Base-by-base conservation (phyloP, 1,140 invertebrate species). In the Oreohelix idahoensis region DNA sequence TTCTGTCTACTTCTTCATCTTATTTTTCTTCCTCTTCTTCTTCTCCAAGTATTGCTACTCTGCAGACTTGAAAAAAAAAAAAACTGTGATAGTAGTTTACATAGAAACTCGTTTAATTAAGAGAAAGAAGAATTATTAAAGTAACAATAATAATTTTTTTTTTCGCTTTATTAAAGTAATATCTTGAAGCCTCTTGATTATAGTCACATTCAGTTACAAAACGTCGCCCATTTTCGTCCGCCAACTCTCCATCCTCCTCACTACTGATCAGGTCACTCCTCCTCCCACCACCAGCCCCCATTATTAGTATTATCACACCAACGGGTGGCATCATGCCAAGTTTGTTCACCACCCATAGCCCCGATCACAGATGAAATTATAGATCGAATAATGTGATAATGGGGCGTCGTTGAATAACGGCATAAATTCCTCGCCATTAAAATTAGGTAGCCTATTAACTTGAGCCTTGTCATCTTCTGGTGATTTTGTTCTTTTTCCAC, bases 361-460 rank as follows among this genome's bases (percentile, higher is more conserved):
- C n/a, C 29, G 2, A 66, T 66, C 63, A 66, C 63, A 66, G n/a
- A 66, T 66, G 63, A 66, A 66, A 32, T 66, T 66, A 66, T 32
- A 66, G n/a, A 66, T 66, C 29, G 63, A 66, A 66, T 66, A 66
- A 66, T 66, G n/a, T 32, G 29, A 66, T 66, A 66, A 66, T 32
- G n/a, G n/a, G 8, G 63, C 5, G n/a, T 11, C 32, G 63, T 66
- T 32, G 10, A 66, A 66, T 32, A 66, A 32, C n/a, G 63, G 29
- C 5, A 32, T 32, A 29, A 66, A 66, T 66, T 66, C 63, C 63
- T 66, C 32, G n/a, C n/a, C 11, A 5, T 32, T 66, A 32, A 66
- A 66, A 66, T 66, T 66, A 66, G 63, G 63, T 66, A 66, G 63
- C 29, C 63, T 66, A 66, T 66, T 66, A 66, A 66, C n/a, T 66